These are phyloP conservation scores for Odontomyia ornata DNA, from an alignment of 2,888 invertebrate genomes.

Conservation along the genomic window DNA sequence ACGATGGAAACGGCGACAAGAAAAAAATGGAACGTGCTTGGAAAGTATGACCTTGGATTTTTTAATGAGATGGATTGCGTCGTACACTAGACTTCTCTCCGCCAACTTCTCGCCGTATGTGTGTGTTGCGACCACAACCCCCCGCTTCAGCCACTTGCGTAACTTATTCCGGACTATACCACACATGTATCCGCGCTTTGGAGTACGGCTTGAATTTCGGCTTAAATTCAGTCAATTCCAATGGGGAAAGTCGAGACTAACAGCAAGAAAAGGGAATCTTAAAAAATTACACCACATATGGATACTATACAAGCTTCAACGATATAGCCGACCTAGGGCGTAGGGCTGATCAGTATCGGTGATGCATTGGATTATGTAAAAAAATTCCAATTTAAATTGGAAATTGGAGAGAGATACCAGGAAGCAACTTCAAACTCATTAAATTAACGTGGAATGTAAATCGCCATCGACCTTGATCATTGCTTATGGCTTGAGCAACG, in stretches of 20 bases:
- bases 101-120: slow-evolving; percentile 1
- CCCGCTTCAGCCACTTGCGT: slow-evolving; percentile 1
- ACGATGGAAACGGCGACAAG: not conserved
- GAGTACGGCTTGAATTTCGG: not conserved
- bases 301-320: no score
- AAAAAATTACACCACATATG: no score
- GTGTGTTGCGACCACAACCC: not conserved
- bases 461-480: no score
- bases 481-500: no score
- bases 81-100: slow-evolving; percentile 5
- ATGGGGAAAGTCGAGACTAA: not conserved
- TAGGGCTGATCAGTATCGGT: no score
- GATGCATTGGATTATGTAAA: no score
- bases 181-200: not conserved
- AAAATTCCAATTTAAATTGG: no score
- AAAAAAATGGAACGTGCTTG: slow-evolving; percentile 49
- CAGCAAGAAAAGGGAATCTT: no score
- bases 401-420: no score
- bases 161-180: not conserved
- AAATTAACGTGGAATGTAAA: no score
- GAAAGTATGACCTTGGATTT: slow-evolving; percentile 51
- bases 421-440: no score
- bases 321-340: no score
- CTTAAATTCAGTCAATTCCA: not conserved
- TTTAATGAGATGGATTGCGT: slow-evolving; percentile 37